Conservation (phyloP, 2,888 invertebrate species). For the Plebejus argus region DNA sequence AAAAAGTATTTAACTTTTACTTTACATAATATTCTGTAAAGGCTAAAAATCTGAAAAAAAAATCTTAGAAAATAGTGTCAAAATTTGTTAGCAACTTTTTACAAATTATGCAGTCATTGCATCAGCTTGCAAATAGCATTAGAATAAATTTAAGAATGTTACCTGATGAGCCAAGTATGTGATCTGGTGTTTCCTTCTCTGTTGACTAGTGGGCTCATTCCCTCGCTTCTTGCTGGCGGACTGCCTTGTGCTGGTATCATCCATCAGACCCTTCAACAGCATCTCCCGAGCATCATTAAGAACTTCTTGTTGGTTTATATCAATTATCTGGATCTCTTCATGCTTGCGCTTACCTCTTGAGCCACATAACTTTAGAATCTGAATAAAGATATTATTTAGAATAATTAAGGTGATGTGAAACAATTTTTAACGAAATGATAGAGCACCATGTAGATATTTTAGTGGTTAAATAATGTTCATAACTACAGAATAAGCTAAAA, state of each 20-base stretch:
- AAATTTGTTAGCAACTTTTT: too few species aligned
- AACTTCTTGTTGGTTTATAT: conserved; percentile 90
- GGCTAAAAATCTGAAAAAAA: too few species aligned
- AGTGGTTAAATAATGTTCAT: not conserved
- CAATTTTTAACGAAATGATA: not conserved
- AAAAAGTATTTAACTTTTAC: too few species aligned
- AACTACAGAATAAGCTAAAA: not conserved
- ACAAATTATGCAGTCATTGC: not conserved
- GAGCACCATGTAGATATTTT: not conserved
- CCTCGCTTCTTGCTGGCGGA: conserved; percentile 78
- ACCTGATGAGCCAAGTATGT: conserved; percentile 94
- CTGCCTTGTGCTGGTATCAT: conserved; percentile 81
- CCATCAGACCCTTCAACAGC: conserved; percentile 89
- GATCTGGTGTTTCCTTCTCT: conserved; percentile 95
- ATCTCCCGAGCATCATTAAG: conserved; percentile 90
- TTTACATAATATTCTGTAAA: too few species aligned
- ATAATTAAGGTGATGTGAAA: not conserved
- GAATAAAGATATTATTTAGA: conserved; percentile 29
- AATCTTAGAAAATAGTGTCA: too few species aligned
- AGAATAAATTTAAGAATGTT: conserved; percentile 25
- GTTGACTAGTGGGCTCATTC: conserved; percentile 84
- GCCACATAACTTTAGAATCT: conserved; percentile 86
- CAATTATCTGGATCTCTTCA: conserved; percentile 88
- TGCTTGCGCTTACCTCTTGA: conserved; percentile 82
- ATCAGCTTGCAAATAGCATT: not conserved